Conservation (phyloP, 2,888 invertebrate genomes). For the Epinotia ramella region DNA sequence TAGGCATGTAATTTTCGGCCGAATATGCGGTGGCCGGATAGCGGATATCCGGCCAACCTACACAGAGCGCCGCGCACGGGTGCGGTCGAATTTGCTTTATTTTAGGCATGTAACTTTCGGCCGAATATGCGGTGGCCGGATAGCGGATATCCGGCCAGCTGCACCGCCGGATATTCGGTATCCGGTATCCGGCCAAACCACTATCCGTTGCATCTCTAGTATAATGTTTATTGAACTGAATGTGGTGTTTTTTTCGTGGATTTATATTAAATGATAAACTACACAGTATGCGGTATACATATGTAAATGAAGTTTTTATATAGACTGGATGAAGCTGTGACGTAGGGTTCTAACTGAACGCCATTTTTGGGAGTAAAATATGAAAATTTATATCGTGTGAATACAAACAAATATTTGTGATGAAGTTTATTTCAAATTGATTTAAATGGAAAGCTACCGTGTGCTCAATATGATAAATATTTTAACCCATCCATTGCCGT, state of each 20-base stretch:
- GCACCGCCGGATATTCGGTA: no score
- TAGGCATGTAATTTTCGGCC: no score
- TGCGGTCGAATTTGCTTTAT: no score
- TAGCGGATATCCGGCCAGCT: no score
- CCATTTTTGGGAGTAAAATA: conserved; percentile 19
- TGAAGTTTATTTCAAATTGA: conserved; percentile 16
- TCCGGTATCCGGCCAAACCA: no score
- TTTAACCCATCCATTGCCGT: not conserved
- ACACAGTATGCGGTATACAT: conserved; percentile 37
- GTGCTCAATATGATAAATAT: not conserved
- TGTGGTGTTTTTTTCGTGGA: conserved; percentile 22
- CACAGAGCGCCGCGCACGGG: no score
- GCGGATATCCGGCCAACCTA: no score
- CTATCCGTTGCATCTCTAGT: no score
- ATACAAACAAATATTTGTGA: conserved; percentile 20
- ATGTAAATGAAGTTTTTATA: conserved; percentile 53
- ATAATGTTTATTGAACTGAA: not conserved
- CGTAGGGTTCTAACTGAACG: conserved; percentile 47
- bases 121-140: no score
- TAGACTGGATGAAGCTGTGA: conserved; percentile 62
- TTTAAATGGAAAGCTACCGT: not conserved
- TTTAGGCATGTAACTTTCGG: no score
- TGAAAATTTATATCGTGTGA: conserved; percentile 6
- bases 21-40: no score
- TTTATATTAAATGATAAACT: conserved; percentile 28